Evolutionary conservation across 1,140 invertebrate genomes (phyloP).

Genomic region (Drosophila prosaltans): DNA sequence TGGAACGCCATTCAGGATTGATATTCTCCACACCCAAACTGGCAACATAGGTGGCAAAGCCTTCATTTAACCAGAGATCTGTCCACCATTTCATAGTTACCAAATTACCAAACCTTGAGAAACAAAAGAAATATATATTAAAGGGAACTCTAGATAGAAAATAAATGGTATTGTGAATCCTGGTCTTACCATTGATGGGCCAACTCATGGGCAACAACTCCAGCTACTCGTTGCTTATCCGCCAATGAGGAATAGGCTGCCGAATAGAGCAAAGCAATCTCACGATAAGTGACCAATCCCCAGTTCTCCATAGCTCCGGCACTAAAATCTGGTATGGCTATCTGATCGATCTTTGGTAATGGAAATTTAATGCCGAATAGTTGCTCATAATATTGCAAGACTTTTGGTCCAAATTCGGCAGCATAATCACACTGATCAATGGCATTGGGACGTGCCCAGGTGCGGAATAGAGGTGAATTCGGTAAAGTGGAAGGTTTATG

Average conservation of each 20-base stretch:
- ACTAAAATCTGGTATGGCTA: slow-evolving; percentile 92
- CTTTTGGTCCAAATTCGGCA: slow-evolving; percentile 85
- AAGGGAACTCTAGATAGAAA: not conserved
- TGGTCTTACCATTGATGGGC: slow-evolving; percentile 88
- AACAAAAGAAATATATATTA: no score
- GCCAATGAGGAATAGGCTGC: slow-evolving; percentile 85
- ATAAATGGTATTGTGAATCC: not conserved
- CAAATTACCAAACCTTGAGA: slow-evolving; percentile 86
- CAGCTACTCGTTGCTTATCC: slow-evolving; percentile 87
- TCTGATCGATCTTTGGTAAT: slow-evolving; percentile 88
- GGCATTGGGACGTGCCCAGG: slow-evolving; percentile 88
- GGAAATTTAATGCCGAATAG: slow-evolving; percentile 89
- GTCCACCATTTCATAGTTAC: slow-evolving; percentile 93
- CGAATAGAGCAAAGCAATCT: slow-evolving; percentile 76
- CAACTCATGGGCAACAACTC: slow-evolving; percentile 89
- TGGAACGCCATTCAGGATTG: slow-evolving; percentile 87
- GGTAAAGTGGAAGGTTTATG: slow-evolving; percentile 88
- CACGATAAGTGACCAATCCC: slow-evolving; percentile 85
- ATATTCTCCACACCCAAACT: slow-evolving; percentile 86
- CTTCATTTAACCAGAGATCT: slow-evolving; percentile 94
- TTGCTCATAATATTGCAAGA: slow-evolving; percentile 87
- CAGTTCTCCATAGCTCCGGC: slow-evolving; percentile 91
- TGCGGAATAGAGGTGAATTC: slow-evolving; percentile 86
- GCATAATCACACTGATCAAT: slow-evolving; percentile 88
- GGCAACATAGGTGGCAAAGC: slow-evolving; percentile 91